Conservation (phyloP, 2,888 invertebrate genomes). For the Rosalia funebris region DNA sequence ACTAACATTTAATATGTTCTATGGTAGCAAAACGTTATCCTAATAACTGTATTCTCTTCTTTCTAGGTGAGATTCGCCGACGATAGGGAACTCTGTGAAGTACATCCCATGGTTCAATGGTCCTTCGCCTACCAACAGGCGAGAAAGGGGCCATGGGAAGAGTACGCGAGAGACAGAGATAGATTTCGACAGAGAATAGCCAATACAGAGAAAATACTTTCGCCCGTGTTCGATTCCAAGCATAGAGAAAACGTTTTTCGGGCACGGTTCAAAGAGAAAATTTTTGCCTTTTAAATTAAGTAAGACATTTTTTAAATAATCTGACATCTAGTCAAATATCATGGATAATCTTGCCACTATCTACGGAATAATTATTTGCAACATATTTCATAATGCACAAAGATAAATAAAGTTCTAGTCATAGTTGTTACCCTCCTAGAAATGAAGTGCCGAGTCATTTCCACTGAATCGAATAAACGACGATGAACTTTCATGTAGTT, state of each 20-base stretch:
- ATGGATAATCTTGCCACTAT: background rate
- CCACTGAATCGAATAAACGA: background rate
- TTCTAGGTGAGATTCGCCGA: constrained; percentile 67
- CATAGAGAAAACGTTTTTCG: constrained; percentile 64
- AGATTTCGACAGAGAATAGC: constrained; percentile 65
- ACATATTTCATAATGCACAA: constrained; percentile 5
- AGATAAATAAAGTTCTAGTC: background rate
- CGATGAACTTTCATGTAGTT: background rate
- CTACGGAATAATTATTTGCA: background rate
- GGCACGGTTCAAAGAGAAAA: constrained; percentile 57
- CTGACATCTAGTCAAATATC: constrained; percentile 4
- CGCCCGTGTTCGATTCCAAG: constrained; percentile 61
- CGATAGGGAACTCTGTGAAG: constrained; percentile 57
- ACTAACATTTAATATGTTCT: background rate
- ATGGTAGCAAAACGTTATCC: background rate
- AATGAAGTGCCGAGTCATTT: constrained; percentile 1
- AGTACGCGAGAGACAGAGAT: constrained; percentile 66
- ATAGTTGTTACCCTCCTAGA: background rate
- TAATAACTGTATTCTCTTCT: background rate
- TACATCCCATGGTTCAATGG: constrained; percentile 68
- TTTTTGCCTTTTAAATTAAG: background rate
- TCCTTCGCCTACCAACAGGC: constrained; percentile 68
- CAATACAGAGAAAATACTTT: constrained; percentile 58
- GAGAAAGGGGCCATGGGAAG: constrained; percentile 70
- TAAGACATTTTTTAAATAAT: background rate